These are phyloP conservation scores for Parasteatoda lunata DNA, from an alignment of 2,888 invertebrate genomes.

Conservation along the genomic window DNA sequence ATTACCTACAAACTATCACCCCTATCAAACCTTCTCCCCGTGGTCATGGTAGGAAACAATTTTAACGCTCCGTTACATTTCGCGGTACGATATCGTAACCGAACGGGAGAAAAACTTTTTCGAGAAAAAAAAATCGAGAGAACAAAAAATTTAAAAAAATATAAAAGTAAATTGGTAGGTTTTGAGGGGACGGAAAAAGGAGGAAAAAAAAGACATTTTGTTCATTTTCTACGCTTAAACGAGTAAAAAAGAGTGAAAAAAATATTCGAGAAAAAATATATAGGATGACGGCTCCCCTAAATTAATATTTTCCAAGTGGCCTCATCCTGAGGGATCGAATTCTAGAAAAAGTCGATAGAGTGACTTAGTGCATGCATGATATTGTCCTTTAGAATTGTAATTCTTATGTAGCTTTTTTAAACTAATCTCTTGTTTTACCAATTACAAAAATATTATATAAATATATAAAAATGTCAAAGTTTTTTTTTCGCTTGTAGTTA, in stretches of 20 bases:
- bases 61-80: conserved; percentile 54
- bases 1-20: conserved; percentile 43
- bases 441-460: no score
- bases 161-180: neutral
- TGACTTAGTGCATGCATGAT: neutral
- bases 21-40: conserved; percentile 9
- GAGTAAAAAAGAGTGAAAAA: conserved; percentile 6
- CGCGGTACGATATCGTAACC: conserved; percentile 26
- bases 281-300: conserved; percentile 18
- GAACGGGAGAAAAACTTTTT: conserved; percentile 41
- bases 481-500: no score
- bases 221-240: conserved; percentile 50
- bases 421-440: no score
- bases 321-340: neutral
- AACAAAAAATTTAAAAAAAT: no score
- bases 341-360: neutral
- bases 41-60: conserved; percentile 43
- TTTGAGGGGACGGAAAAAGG: neutral
- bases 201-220: conserved; percentile 9
- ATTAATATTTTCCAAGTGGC: conserved; percentile 52
- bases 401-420: no score
- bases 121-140: neutral
- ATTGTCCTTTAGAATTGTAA: no score
- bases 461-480: no score
- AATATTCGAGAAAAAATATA: neutral